Base-by-base conservation (phyloP, 2,888 invertebrate species). In the Pollenia angustigena region DNA sequence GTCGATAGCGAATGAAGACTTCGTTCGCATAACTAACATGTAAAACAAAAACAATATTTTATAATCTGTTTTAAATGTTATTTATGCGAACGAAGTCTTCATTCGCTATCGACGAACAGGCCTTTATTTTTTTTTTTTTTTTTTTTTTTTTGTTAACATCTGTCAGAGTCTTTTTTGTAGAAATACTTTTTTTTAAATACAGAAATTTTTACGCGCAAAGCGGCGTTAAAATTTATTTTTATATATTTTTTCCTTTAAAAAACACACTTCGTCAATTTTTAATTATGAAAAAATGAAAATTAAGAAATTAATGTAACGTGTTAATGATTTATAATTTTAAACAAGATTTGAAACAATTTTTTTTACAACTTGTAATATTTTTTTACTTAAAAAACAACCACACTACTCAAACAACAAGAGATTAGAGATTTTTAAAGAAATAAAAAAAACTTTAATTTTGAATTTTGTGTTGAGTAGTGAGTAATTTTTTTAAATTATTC, bases 221-320 rank as follows among this genome's bases (percentile, higher is more conserved):
- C 90, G 91, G 90, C 89, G 89, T 89, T 89, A 85, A 79, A 74
- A 50, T 58, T 78, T 81, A 74, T 75, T 82, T 50, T 40, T n/a
- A 56, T 56, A 76, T 12, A 60, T 23, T 69, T 68, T 74, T 42
- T 23, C 60, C 52, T 69, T 79, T 86, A 88, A 82, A n/a, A 88
- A 91, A 91, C 92, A 91, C 92, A 92, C 92, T 92, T 92, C 92
- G 92, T 92, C 92, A 91, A 91, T 91, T 92, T 92, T 91, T 91
- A 89, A 90, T 48, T 60, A 42, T 32, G 32, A 75, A 78, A 60
- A 62, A 83, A 75, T 68, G 42, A 85, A 86, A 76, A 68, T 23
- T 74, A 68, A 69, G n/a, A 54, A 32, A 32, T 32, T 6, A 6
- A 6, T 52, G 74, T 52, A 75, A 87, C 85, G 85, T 83, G 84